These are phyloP conservation scores for Poecilia velifera DNA, from an alignment of 2,797 vertebrate genomes.

Conservation along the genomic window DNA sequence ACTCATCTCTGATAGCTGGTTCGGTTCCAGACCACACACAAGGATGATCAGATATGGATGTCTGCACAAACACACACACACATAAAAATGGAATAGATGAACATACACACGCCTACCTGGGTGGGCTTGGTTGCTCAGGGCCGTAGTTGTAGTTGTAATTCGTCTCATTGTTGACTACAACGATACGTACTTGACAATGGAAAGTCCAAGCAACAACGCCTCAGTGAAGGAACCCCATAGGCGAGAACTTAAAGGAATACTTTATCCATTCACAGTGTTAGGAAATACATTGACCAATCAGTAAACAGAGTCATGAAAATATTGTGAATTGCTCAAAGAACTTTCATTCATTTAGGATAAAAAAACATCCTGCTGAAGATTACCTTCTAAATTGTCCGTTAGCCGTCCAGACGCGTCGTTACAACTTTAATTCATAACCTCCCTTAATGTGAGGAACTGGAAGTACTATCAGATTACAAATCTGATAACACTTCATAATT, in stretches of 20 bases:
- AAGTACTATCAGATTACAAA: not conserved
- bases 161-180: conserved; percentile 36
- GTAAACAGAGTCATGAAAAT: not conserved
- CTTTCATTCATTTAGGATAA: not conserved
- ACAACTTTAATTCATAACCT: not conserved
- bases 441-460: not conserved
- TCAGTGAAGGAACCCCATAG: conserved; percentile 10
- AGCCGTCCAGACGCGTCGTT: not conserved
- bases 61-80: conserved; percentile 31
- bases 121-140: conserved; percentile 63
- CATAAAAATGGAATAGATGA: conserved; percentile 8
- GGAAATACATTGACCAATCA: not conserved
- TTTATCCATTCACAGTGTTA: not conserved
- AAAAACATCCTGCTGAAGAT: not conserved
- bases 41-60: conserved; percentile 53
- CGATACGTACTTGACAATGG: conserved; percentile 21
- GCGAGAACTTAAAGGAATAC: not conserved
- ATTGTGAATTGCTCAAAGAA: not conserved
- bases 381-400: not conserved
- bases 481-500: not conserved
- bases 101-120: conserved; percentile 57
- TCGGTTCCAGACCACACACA: conserved; percentile 80
- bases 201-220: conserved; percentile 13
- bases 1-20: conserved; percentile 72
- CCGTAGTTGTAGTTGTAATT: conserved; percentile 32